Conservation (phyloP, 2,113 vertebrate species). For the Hippocampus zosterae region DNA sequence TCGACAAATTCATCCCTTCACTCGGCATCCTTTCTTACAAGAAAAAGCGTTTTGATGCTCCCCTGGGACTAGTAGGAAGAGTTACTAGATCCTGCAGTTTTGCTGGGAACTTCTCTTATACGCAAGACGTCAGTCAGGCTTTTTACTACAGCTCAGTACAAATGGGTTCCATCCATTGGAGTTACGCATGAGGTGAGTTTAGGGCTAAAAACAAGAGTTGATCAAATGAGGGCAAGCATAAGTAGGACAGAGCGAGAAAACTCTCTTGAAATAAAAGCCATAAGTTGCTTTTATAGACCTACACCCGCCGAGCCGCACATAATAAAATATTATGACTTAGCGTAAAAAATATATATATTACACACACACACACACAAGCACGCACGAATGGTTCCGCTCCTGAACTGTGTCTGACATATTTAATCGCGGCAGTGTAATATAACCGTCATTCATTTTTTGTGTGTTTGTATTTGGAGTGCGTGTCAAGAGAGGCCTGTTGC, state of each 20-base stretch:
- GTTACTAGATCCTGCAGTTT: too few relatives aligned
- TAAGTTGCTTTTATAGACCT: background rate
- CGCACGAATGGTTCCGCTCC: background rate
- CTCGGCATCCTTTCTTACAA: too few relatives aligned
- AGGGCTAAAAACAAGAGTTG: background rate
- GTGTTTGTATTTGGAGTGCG: background rate
- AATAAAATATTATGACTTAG: background rate
- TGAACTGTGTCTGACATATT: background rate
- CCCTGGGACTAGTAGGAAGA: too few relatives aligned
- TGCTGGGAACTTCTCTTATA: too few relatives aligned
- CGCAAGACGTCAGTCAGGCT: too few relatives aligned
- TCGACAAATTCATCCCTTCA: too few relatives aligned
- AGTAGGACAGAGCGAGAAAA: background rate
- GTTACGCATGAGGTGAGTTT: constrained; percentile 30
- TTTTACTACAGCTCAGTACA: too few relatives aligned
- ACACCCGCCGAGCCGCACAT: background rate
- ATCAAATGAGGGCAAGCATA: background rate
- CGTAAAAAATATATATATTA: background rate
- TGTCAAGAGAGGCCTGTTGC: background rate
- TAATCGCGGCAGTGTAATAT: background rate
- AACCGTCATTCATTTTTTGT: background rate
- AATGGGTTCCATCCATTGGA: constrained; percentile 19
- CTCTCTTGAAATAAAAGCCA: background rate
- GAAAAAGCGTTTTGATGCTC: too few relatives aligned
- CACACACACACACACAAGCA: too few relatives aligned